Conservation (phyloP, 2,797 vertebrate genomes). For the Lepus oiostolus region DNA sequence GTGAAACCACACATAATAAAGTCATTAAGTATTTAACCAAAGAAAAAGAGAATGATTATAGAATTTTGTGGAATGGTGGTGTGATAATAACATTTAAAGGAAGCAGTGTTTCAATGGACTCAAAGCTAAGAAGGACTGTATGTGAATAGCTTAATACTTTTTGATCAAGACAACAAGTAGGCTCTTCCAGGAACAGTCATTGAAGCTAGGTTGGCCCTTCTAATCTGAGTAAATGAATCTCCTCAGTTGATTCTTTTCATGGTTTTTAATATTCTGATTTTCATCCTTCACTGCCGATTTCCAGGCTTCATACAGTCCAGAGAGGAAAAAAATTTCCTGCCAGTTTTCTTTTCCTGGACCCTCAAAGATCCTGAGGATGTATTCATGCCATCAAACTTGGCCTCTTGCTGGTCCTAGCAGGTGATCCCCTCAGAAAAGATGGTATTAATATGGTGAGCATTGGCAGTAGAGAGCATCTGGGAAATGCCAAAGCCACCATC, state of each 20-base stretch:
- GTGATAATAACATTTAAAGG: background rate
- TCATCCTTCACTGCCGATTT: background rate
- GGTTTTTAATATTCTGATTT: background rate
- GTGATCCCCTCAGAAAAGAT: background rate
- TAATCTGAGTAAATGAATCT: background rate
- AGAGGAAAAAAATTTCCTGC: too few relatives aligned
- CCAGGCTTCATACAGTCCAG: background rate
- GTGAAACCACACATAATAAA: background rate
- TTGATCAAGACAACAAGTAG: background rate
- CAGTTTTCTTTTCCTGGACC: background rate
- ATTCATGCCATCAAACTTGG: background rate
- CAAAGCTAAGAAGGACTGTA: background rate
- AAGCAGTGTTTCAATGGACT: background rate
- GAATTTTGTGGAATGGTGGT: background rate
- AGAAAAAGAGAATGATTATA: background rate
- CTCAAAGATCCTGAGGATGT: background rate
- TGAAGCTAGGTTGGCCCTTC: background rate
- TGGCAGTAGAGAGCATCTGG: background rate
- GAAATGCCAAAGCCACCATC: background rate
- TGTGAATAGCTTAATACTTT: background rate
- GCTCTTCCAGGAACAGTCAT: background rate
- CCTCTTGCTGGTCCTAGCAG: background rate
- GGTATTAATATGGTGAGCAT: background rate
- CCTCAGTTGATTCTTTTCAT: background rate
- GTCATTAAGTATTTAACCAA: background rate